Percentiles rank a stretch among this genome's conserved stretches.
These are phyloP conservation scores for Echinometra lucunter DNA, from an alignment of 53 echinoderm and acorn worm species.

Conservation along the genomic window DNA sequence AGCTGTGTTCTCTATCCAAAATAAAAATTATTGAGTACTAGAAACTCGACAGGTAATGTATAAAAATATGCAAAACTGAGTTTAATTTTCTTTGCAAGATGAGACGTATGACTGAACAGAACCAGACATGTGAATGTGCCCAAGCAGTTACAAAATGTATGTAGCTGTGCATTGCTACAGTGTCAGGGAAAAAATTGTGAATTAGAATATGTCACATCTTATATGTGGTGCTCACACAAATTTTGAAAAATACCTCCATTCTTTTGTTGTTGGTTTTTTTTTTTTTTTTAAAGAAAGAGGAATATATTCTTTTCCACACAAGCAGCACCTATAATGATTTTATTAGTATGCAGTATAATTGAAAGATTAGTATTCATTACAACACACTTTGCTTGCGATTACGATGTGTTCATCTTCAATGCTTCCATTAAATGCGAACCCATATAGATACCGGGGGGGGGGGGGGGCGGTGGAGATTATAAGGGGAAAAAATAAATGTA, in stretches of 20 bases:
- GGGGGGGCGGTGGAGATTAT: too few relatives aligned
- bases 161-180: background rate
- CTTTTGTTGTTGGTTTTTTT: background rate
- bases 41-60: background rate
- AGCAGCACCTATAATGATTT: constrained; percentile 38
- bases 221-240: background rate
- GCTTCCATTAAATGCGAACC: background rate
- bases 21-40: background rate
- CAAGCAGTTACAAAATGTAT: background rate
- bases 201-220: background rate
- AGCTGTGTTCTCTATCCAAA: background rate
- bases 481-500: too few relatives aligned
- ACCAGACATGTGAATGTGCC: background rate
- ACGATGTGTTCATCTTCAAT: background rate
- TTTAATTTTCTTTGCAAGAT: background rate
- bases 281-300: background rate
- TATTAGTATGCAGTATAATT: constrained; percentile 36
- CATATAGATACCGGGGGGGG: too few relatives aligned
- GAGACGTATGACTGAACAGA: background rate
- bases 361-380: constrained; percentile 4
- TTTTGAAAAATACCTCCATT: background rate
- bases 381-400: background rate
- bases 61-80: background rate
- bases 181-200: background rate
- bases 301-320: constrained; percentile 28